Evolutionary conservation across 1,140 invertebrate genomes (phyloP).

Genomic region (Panulirus ornatus): DNA sequence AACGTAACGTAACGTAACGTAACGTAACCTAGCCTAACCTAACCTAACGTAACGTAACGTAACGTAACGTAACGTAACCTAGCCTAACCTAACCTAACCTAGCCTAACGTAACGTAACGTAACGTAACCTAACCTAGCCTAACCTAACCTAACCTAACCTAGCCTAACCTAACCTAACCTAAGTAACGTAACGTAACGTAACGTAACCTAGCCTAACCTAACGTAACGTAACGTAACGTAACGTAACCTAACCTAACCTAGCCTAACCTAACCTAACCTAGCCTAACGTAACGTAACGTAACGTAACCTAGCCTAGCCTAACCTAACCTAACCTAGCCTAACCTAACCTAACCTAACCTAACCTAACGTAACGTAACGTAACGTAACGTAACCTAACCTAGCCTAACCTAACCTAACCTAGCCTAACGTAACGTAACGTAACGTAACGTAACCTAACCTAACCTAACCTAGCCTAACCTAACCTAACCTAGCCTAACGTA

Average conservation of each 20-base stretch:
- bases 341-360: constrained; percentile 1
- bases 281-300: background rate
- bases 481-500: background rate
- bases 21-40: no score
- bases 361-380: background rate
- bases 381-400: background rate
- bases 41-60: background rate
- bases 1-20: background rate
- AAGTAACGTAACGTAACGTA: no score
- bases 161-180: no score
- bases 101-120: no score
- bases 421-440: background rate
- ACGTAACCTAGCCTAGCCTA: background rate
- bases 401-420: background rate
- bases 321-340: background rate
- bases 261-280: background rate
- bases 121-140: no score
- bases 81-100: no score
- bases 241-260: constrained; percentile 7
- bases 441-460: background rate
- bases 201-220: no score
- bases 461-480: background rate
- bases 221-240: no score
- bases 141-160: no score
- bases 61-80: no score